Evolutionary conservation across 1,140 invertebrate species (phyloP).

Genomic region (Telenomus remus): DNA sequence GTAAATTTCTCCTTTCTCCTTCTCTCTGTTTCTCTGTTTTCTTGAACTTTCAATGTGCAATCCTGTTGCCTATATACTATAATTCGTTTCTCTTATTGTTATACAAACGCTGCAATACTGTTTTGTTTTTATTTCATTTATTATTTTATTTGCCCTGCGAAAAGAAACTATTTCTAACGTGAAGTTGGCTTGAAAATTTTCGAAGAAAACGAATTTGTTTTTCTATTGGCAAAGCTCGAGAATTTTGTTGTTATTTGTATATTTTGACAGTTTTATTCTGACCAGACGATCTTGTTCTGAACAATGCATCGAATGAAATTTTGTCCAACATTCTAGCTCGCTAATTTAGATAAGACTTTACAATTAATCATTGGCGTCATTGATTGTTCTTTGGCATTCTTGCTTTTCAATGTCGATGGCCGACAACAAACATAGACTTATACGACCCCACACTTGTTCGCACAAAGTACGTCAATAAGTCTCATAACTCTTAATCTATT

Average conservation of each 20-base stretch:
- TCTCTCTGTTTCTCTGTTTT: neutral
- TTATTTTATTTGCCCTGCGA: neutral
- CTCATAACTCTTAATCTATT: neutral
- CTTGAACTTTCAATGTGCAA: neutral
- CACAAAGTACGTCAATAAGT: neutral
- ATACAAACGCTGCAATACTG: neutral
- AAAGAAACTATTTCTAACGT: neutral
- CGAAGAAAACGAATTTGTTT: neutral
- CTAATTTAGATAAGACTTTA: constrained; percentile 6
- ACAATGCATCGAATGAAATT: constrained; percentile 1
- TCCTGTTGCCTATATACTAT: too few species aligned
- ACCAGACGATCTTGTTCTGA: neutral
- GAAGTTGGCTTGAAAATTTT: neutral
- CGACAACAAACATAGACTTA: constrained; percentile 4
- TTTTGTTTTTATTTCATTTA: neutral
- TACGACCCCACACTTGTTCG: neutral
- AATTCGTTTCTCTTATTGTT: neutral
- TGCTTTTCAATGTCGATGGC: constrained; percentile 12
- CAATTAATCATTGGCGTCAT: constrained; percentile 3
- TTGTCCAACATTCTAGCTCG: constrained; percentile 15
- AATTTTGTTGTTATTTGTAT: neutral
- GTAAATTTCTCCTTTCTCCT: too few species aligned
- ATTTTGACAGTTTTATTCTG: neutral
- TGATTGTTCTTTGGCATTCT: constrained; percentile 14
- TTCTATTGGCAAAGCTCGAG: too few species aligned